Conservation (phyloP, 2,888 invertebrate genomes). For the Lysandra coridon region DNA sequence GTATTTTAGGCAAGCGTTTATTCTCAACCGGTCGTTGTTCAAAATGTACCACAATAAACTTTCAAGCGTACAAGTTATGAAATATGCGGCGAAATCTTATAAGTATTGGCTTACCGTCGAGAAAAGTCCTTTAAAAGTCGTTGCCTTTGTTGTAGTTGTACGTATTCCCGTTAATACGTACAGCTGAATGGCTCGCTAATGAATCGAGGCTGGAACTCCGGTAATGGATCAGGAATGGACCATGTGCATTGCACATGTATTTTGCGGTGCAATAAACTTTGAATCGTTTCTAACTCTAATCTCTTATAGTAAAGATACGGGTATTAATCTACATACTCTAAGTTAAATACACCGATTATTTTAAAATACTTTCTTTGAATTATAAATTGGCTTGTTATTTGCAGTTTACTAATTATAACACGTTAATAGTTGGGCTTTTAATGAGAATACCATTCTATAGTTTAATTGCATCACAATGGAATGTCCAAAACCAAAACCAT, state of each 20-base stretch:
- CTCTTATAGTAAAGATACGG: neutral
- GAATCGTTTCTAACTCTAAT: constrained; percentile 4
- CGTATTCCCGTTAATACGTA: constrained; percentile 28
- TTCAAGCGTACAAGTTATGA: neutral
- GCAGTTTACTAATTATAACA: too few relatives aligned
- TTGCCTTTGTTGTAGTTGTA: constrained; percentile 23
- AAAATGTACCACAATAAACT: neutral
- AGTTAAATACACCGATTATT: too few relatives aligned
- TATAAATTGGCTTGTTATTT: too few relatives aligned
- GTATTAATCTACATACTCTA: neutral
- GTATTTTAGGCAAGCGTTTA: neutral
- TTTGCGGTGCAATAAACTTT: constrained; percentile 23
- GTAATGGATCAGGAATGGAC: constrained; percentile 51
- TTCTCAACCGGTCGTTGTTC: neutral
- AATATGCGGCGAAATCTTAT: constrained; percentile 23
- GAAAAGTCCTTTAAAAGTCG: constrained; percentile 21
- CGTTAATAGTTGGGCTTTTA: too few relatives aligned
- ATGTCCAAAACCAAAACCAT: too few relatives aligned
- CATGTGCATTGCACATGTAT: neutral
- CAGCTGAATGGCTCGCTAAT: constrained; percentile 68
- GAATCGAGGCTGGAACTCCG: constrained; percentile 62
- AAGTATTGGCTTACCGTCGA: constrained; percentile 21
- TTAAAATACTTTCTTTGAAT: too few relatives aligned
- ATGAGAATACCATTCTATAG: too few relatives aligned
- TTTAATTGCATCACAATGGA: too few relatives aligned